Base-by-base conservation (phyloP, 2,113 vertebrate genomes). In the Callaeas wilsoni region DNA sequence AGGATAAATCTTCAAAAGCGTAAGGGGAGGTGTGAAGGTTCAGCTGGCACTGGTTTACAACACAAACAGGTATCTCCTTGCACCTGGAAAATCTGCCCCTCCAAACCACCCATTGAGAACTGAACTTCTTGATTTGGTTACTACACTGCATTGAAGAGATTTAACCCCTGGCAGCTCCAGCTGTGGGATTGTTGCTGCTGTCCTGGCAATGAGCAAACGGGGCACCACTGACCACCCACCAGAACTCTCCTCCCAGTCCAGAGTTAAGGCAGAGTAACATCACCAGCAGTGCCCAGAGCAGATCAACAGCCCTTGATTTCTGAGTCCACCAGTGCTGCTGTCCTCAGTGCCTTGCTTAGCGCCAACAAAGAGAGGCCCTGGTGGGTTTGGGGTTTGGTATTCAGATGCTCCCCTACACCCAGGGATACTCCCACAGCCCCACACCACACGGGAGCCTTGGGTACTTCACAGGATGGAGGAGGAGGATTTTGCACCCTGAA, bases 371-470 rank as follows among this genome's bases (percentile, higher is more conserved):
- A 42, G 39, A 86, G 49, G 20, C 46, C 35, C 64, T 42, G 71
- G 5, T 32, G n/a, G 29, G 26, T 49, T 32, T 52, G 71, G 11
- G 41, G 4, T 68, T 78, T 23, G 55, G 21, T 29, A 11, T 37
- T 6, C 1, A 2, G 14, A 30, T 71, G 46, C 33, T 57, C 65
- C 68, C 62, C 84, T n/a, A 52, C 75, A 59, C 3, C 39, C 37
- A 12, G 0, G 0, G 0, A 9, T 16, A 13, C 25, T 68, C 42
- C 63, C 2, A 2, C 33, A 39, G 65, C 62, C 44, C 71, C 67
- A 68, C 29, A 69, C 12, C 63, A 46, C 0, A 63, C 0, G 3
- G 77, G 71, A 47, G 69, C 5, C 4, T 6, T 82, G 63, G 17
- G 77, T 18, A 55, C 30, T 70, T 53, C 14, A 62, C 1, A 87